These are phyloP conservation scores for Papilio xuthus DNA, from an alignment of 1,140 invertebrate species.

Conservation along the genomic window DNA sequence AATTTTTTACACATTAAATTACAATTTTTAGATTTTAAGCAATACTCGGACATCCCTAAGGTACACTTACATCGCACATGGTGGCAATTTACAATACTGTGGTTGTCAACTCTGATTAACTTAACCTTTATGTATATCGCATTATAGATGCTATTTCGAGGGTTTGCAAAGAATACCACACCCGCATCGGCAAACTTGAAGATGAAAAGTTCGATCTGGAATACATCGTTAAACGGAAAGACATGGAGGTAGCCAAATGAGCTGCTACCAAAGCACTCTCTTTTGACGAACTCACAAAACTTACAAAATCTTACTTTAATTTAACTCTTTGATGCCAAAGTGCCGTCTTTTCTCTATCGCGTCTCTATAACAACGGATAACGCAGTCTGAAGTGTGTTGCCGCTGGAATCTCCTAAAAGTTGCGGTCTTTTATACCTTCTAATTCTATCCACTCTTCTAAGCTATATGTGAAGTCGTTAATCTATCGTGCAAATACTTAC, in stretches of 20 bases:
- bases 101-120: constrained; percentile 45
- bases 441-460: constrained; percentile 66
- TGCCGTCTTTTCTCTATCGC: constrained; percentile 69
- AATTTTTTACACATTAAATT: constrained; percentile 22
- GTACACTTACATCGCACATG: constrained; percentile 50
- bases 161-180: constrained; percentile 93
- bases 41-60: constrained; percentile 36
- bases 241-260: constrained; percentile 91
- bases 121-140: constrained; percentile 68
- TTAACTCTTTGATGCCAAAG: constrained; percentile 71
- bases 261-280: constrained; percentile 59
- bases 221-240: constrained; percentile 98
- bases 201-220: constrained; percentile 99
- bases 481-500: constrained; percentile 61
- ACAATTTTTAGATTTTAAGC: constrained; percentile 38
- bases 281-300: constrained; percentile 73
- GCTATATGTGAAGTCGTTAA: constrained; percentile 62
- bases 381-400: constrained; percentile 53
- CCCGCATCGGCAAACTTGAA: constrained; percentile 93
- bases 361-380: constrained; percentile 67
- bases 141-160: constrained; percentile 88
- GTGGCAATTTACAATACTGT: constrained; percentile 48
- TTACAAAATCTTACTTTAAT: constrained; percentile 66
- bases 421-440: constrained; percentile 56
- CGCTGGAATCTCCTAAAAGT: constrained; percentile 42